Evolutionary conservation across 2,113 vertebrate genomes (phyloP).

Genomic region (Cranoglanis bouderius): DNA sequence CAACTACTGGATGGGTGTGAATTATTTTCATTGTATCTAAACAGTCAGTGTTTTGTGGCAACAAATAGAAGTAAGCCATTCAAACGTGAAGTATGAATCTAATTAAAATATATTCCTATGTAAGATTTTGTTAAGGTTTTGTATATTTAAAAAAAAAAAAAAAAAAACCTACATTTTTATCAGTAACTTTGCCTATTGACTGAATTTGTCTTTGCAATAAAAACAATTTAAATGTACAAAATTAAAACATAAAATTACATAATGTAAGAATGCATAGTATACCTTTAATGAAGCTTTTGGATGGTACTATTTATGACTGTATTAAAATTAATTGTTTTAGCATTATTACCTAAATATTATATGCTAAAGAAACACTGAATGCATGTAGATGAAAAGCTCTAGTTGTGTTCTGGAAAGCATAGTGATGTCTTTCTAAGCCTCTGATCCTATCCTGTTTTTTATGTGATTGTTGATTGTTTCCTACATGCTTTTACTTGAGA

Average conservation of each 20-base stretch:
- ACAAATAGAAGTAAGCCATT: slow-evolving; percentile 7
- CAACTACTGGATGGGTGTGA: neutral
- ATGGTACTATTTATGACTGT: slow-evolving; percentile 5
- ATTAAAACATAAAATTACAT: neutral
- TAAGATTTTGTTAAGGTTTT: slow-evolving; percentile 12
- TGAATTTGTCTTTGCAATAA: slow-evolving; percentile 15
- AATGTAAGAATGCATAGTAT: slow-evolving; percentile 9
- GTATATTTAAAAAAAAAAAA: neutral
- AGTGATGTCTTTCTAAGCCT: slow-evolving; percentile 21
- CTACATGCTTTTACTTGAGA: slow-evolving; percentile 13
- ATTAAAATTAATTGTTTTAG: slow-evolving; percentile 15
- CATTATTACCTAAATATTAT: slow-evolving; percentile 26
- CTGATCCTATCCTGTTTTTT: slow-evolving; percentile 32
- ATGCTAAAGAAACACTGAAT: slow-evolving; percentile 8
- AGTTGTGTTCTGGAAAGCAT: slow-evolving; percentile 15
- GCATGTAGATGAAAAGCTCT: slow-evolving; percentile 19
- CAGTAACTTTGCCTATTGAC: neutral
- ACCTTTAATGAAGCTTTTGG: slow-evolving; percentile 26
- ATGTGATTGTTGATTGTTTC: slow-evolving; percentile 24
- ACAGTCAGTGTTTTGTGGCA: slow-evolving; percentile 11
- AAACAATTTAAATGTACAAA: neutral
- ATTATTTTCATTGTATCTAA: neutral
- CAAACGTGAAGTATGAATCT: slow-evolving; percentile 1
- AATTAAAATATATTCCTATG: slow-evolving; percentile 4
- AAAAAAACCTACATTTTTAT: neutral